Evolutionary conservation across 2,888 invertebrate genomes (phyloP), one percentile per base, ranked within the genome.

Genomic region (Yponomeuta cagnagella): DNA sequence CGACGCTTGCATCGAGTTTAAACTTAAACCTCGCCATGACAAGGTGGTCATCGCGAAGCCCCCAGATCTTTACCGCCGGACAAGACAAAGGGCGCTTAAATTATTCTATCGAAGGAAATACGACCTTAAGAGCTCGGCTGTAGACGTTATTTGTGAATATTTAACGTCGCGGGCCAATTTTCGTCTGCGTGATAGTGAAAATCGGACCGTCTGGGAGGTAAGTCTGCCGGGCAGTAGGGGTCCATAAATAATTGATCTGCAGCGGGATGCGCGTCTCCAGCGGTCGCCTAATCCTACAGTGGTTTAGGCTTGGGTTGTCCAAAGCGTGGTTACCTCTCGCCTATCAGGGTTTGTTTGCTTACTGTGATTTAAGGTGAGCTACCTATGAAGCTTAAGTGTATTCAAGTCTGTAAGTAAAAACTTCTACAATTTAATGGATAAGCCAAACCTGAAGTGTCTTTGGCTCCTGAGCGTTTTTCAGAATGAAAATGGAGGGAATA

Each of bases 231-330:
- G 80, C 82, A 82, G 80, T 77, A 74, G 83, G 82, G 84, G 82
- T 80, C 84, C 87, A 87, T 92, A 91, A 91, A 92, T 92, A 91
- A 91, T 91, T 91, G 90, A 92, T 91, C 90, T 90, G 82, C 79
- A 79, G 75, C 86, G 69, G 52, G 85, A 87, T 89, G 88, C 88
- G 84, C 87, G 70, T 70, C 87, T 82, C 83, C 82, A 80, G 78
- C 81, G 87, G 87, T 86, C 87, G 81, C 79, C 88, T 86, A 90
- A 90, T 88, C 90, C 85, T 82, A 76, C 69, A 43, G 68, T 65
- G 71, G 70, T 72, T 71, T 63, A 65, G 70, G 70, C 63, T 43
- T 10, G 48, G 37, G 43, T 68, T n/a, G 23, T 12, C 43, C n/a
- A 15, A 23, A 33, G 68, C 10, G 23, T 37, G 69, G 48, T 33